Evolutionary conservation across 2,113 vertebrate species (phyloP).

Genomic region (Brevimyrus niger): DNA sequence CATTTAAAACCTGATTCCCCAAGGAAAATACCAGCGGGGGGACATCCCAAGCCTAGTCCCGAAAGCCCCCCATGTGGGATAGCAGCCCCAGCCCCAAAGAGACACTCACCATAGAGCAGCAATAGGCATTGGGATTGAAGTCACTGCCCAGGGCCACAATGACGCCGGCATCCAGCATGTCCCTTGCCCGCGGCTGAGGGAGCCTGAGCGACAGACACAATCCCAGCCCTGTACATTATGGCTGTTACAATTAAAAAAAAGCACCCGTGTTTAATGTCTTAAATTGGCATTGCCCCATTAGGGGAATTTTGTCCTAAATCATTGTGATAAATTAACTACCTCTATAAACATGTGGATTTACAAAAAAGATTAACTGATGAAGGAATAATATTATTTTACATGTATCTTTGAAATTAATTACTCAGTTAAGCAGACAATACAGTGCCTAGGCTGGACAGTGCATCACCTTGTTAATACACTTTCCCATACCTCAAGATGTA

Average conservation of each 20-base stretch:
- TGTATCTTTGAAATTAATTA: background rate
- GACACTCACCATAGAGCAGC: constrained; percentile 86
- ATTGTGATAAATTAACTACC: background rate
- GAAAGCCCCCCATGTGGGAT: background rate
- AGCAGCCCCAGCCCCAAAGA: background rate
- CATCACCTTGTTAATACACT: background rate
- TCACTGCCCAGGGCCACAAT: constrained; percentile 93
- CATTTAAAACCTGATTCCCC: background rate
- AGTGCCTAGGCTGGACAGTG: background rate
- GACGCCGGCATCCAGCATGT: constrained; percentile 87
- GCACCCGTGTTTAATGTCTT: background rate
- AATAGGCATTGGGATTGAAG: constrained; percentile 97
- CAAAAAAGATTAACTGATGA: background rate
- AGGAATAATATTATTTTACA: background rate
- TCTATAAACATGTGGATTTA: background rate
- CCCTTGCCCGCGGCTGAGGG: constrained; percentile 81
- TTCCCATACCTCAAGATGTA: constrained; percentile 81
- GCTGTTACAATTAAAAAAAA: background rate
- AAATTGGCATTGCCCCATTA: background rate
- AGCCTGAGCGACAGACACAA: constrained; percentile 56
- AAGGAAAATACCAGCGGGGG: background rate
- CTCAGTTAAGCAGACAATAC: background rate
- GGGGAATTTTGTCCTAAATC: background rate
- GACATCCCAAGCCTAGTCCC: background rate
- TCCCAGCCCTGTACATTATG: background rate